Evolutionary conservation across 2,113 vertebrate genomes (phyloP).

Genomic region (Oreocharis arfaki): DNA sequence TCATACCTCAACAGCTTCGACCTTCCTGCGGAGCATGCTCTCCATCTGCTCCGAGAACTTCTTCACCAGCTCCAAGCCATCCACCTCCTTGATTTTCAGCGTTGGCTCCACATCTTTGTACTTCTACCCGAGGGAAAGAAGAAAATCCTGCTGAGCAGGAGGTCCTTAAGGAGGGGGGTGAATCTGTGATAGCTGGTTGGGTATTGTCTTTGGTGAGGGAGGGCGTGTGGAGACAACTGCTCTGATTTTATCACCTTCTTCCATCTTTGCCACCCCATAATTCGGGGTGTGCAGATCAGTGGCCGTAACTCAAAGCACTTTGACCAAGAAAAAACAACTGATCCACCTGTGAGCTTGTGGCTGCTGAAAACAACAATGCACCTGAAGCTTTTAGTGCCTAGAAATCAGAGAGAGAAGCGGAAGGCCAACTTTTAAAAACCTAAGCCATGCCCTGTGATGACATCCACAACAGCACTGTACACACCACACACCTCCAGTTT

Average conservation of each 20-base stretch:
- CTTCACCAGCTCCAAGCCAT: constrained; percentile 88
- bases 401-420: not conserved
- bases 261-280: not conserved
- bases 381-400: not conserved
- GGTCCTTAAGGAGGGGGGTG: not conserved
- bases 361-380: not conserved
- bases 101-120: constrained; percentile 88
- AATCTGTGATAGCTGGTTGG: not conserved
- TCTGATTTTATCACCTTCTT: not conserved
- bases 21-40: constrained; percentile 90
- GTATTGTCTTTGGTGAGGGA: not conserved
- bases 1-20: constrained; percentile 88
- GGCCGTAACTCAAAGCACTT: not conserved
- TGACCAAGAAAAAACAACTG: not conserved
- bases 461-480: accelerated
- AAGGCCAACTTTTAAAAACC: not conserved
- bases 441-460: not conserved
- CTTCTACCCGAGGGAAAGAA: constrained; percentile 72
- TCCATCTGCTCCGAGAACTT: constrained; percentile 94
- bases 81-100: constrained; percentile 87
- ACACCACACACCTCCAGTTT: not conserved
- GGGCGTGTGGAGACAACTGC: not conserved
- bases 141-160: not conserved
- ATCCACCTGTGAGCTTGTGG: not conserved
- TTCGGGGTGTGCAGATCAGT: not conserved